Evolutionary conservation across 1,140 invertebrate genomes (phyloP), one percentile per base, ranked within the genome.

Genomic region (Ylistrum balloti): DNA sequence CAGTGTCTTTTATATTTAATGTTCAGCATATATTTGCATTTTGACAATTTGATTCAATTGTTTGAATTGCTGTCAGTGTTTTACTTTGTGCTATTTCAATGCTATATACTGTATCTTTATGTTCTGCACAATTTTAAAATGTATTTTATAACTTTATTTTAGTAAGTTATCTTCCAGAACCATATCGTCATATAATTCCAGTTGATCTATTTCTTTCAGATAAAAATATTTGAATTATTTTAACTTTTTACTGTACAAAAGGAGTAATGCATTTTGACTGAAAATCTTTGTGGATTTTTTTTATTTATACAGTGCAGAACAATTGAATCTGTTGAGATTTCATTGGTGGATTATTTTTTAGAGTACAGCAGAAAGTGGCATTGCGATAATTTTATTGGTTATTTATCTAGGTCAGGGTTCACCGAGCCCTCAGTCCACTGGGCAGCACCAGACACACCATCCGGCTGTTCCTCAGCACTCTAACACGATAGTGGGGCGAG

Each of bases 401-500:
- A 87, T 91, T 91, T 88, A 87, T 89, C 48, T 89, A 93, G 93
- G 93, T 92, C 92, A 92, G 87, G 92, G 92, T 88, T 92, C 92
- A 89, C 88, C 88, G 33, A 90, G 91, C 88, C 90, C 91, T 88
- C 93, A 92, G 86, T 90, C 92, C 85, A 93, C 90, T 88, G 93
- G 93, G 45, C 92, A 91, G 87, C 92, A 93, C 85, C 93, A 93
- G 87, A 91, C 91, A 85, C 92, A 91, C 35, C 92, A 92, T 35
- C 88, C 87, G 86, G 74, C 91, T 7, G 89, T 35, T 88, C 88
- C 88, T 33, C 32, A 88, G 32, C 88, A 86, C 17, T 85, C 89
- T 35, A 92, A 33, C 85, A 38, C 89, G 87, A 32, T 92, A 41
- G 91, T 85, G 86, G 45, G 89, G 86, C 45, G 91, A 85, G 89